These are phyloP conservation scores for Chaitophorus viminalis DNA, from an alignment of 2,888 invertebrate genomes.

Conservation along the genomic window DNA sequence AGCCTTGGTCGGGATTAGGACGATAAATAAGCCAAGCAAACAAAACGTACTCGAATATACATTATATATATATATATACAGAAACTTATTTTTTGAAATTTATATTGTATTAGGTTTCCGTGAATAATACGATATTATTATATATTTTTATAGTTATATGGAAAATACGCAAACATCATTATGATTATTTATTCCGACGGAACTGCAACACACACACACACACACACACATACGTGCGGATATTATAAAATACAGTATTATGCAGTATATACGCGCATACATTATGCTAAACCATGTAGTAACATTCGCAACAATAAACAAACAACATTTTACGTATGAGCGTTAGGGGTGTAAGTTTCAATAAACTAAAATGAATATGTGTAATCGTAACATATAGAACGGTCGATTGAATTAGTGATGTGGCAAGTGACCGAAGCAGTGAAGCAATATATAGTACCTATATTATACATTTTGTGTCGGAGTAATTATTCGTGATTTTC, in stretches of 20 bases:
- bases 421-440: background rate
- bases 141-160: background rate
- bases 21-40: conserved; percentile 49
- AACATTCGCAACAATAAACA: conserved; percentile 14
- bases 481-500: too few species aligned
- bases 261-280: background rate
- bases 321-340: conserved; percentile 14
- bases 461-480: too few species aligned
- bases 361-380: conserved; percentile 36
- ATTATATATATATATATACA: background rate
- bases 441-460: too few species aligned
- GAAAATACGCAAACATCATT: conserved; percentile 22
- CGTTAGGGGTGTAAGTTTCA: background rate
- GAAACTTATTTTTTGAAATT: conserved; percentile 24
- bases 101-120: conserved; percentile 40
- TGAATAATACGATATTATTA: conserved; percentile 26
- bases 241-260: conserved; percentile 18
- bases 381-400: conserved; percentile 2
- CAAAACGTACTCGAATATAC: conserved; percentile 25
- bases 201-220: background rate
- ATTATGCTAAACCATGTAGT: background rate
- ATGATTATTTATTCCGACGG: conserved; percentile 31
- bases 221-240: background rate
- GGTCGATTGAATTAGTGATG: background rate
- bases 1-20: conserved; percentile 52